Percentiles rank a stretch among this genome's conserved stretches.
Evolutionary conservation across 37 sponge, comb jelly and placozoan genomes (phyloP).

Genomic region (Aplysina aerophoba): DNA sequence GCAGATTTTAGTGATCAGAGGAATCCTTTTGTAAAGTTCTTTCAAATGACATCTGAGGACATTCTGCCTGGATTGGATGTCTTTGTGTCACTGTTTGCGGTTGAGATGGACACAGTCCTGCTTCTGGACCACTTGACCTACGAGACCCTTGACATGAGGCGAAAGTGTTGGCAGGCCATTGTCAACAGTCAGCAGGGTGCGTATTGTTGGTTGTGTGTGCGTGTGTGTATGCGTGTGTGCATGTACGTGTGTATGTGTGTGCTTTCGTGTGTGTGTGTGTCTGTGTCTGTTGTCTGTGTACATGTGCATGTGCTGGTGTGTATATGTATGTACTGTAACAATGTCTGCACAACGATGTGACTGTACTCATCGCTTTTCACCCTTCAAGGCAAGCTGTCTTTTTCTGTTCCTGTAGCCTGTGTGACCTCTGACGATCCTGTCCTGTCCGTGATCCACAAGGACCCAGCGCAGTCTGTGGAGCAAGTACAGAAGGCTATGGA

Average conservation of each 20-base stretch:
- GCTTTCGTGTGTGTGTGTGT: conserved; percentile 20
- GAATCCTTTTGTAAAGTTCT: conserved; percentile 17
- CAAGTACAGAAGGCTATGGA: too few relatives aligned
- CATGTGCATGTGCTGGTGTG: background rate
- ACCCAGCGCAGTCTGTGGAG: too few relatives aligned
- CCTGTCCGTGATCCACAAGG: background rate
- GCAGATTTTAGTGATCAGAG: background rate
- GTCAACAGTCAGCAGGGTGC: conserved; percentile 2
- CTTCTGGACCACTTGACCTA: background rate
- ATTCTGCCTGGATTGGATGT: background rate
- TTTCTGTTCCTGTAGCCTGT: background rate
- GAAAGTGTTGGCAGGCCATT: conserved; percentile 6
- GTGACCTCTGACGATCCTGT: background rate
- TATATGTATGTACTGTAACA: background rate
- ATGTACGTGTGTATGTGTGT: background rate
- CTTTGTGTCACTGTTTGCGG: conserved; percentile 20
- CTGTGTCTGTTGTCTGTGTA: background rate
- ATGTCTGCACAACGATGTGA: too few relatives aligned
- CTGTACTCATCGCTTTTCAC: too few relatives aligned
- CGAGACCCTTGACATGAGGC: background rate
- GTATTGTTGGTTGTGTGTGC: conserved; percentile 7
- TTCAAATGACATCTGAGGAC: background rate
- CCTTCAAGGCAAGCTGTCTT: too few relatives aligned
- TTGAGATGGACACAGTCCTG: background rate
- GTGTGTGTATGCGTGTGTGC: conserved; percentile 31